Evolutionary conservation across 1,140 invertebrate species (phyloP).

Genomic region (Drosophila eugracilis): DNA sequence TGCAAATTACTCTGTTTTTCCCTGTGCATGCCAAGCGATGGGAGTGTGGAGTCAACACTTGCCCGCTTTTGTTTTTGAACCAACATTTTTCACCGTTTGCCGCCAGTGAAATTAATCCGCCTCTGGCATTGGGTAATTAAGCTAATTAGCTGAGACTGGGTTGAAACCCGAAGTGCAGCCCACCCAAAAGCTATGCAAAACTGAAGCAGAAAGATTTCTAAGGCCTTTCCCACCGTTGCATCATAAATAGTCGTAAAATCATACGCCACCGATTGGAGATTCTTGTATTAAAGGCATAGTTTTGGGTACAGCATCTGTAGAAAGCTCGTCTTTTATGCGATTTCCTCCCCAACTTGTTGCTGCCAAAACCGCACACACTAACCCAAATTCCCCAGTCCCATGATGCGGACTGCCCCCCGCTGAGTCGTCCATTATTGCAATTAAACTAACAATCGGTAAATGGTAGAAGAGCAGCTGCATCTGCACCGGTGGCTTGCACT

Average conservation of each 20-base stretch:
- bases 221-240: conserved; percentile 46
- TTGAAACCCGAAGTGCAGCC: conserved; percentile 57
- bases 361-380: conserved; percentile 61
- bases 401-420: conserved; percentile 24
- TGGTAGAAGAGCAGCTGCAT: conserved; percentile 56
- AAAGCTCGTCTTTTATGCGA: conserved; percentile 25
- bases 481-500: conserved; percentile 52
- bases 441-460: conserved; percentile 72
- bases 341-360: conserved; percentile 34
- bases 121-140: conserved; percentile 66
- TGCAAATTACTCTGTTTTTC: neutral
- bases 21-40: conserved; percentile 40
- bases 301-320: conserved; percentile 3
- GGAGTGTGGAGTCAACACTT: conserved; percentile 58
- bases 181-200: conserved; percentile 37
- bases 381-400: conserved; percentile 60
- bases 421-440: conserved; percentile 40
- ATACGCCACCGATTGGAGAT: neutral
- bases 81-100: conserved; percentile 56
- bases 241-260: conserved; percentile 18
- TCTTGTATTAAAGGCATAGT: conserved; percentile 3
- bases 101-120: conserved; percentile 57
- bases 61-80: conserved; percentile 58
- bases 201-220: neutral
- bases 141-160: conserved; percentile 65